Evolutionary conservation across 2,113 vertebrate species (phyloP).

Genomic region (Leptodactylus fuscus): DNA sequence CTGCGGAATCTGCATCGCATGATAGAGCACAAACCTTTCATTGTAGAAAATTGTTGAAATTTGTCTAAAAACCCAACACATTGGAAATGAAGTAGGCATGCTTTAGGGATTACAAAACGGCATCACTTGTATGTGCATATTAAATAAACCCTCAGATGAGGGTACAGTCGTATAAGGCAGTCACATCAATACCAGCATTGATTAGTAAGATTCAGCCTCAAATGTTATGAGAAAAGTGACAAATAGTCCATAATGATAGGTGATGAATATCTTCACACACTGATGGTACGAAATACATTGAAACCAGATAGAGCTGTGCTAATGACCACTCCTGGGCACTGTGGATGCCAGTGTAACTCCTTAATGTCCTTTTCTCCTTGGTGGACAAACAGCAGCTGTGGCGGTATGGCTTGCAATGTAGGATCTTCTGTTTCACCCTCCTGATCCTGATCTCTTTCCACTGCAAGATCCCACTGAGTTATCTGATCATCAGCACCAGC

Average conservation of each 20-base stretch:
- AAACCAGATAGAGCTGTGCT: constrained; percentile 88
- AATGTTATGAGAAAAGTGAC: background rate
- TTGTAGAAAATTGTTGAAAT: background rate
- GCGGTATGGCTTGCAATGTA: constrained; percentile 76
- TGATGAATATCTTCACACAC: constrained; percentile 68
- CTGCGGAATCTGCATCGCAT: too few species aligned
- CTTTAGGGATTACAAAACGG: too few species aligned
- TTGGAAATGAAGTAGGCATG: background rate
- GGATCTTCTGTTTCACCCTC: constrained; percentile 59
- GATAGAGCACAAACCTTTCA: too few species aligned
- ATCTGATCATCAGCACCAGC: constrained; percentile 84
- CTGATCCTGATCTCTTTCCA: constrained; percentile 80
- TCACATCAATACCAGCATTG: background rate
- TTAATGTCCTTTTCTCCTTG: constrained; percentile 90
- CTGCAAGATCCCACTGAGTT: constrained; percentile 91
- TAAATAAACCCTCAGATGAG: background rate
- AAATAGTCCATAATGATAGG: background rate
- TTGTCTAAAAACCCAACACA: background rate
- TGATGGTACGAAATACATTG: constrained; percentile 89
- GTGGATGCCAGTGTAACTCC: constrained; percentile 91
- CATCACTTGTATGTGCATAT: background rate
- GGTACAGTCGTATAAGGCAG: background rate
- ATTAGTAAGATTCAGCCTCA: background rate
- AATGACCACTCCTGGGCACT: constrained; percentile 81
- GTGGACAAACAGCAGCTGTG: constrained; percentile 90